Percentiles rank a stretch among this genome's conserved stretches.
phyloP scores from a whole-genome alignment of 2,888 invertebrate species.

The Dryocosmus kuriphilus region DNA sequence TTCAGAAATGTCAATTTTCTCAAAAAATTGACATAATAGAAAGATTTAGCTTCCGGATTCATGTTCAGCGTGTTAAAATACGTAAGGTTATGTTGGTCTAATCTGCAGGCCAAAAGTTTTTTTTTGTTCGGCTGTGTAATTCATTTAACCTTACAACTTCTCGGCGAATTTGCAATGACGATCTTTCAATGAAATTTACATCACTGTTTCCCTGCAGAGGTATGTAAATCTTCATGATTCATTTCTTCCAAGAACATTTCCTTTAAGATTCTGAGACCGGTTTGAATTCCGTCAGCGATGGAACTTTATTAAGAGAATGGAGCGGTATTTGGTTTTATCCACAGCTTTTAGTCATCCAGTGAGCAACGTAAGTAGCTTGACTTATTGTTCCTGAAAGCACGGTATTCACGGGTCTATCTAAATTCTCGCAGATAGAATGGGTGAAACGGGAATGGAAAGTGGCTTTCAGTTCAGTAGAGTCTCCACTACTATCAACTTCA shows the following conservation, averaged over 20 bases:
- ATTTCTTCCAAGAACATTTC: background rate
- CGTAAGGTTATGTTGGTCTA: too few relatives aligned
- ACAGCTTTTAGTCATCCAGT: background rate
- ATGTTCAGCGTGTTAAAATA: too few relatives aligned
- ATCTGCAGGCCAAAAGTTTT: too few relatives aligned
- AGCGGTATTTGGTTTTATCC: constrained; percentile 1
- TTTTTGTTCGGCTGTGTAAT: too few relatives aligned
- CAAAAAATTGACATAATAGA: too few relatives aligned
- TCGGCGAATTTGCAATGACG: background rate
- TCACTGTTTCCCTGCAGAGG: background rate
- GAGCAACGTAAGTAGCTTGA: constrained; percentile 42
- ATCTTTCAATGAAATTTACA: background rate
- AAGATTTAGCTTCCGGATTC: too few relatives aligned
- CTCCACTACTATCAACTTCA: background rate
- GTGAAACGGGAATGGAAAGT: background rate
- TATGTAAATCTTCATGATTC: constrained; percentile 1
- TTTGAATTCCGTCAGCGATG: background rate
- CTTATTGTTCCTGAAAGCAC: constrained; percentile 14
- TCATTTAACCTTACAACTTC: background rate
- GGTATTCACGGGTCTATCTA: constrained; percentile 1
- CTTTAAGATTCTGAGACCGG: background rate
- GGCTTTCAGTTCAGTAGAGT: background rate
- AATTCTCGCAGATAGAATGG: constrained; percentile 7
- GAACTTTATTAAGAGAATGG: background rate
- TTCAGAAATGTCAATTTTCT: too few relatives aligned